Evolutionary conservation across 92 coral and sea anemone species (phyloP).

Genomic region (Zoanthus sociatus): DNA sequence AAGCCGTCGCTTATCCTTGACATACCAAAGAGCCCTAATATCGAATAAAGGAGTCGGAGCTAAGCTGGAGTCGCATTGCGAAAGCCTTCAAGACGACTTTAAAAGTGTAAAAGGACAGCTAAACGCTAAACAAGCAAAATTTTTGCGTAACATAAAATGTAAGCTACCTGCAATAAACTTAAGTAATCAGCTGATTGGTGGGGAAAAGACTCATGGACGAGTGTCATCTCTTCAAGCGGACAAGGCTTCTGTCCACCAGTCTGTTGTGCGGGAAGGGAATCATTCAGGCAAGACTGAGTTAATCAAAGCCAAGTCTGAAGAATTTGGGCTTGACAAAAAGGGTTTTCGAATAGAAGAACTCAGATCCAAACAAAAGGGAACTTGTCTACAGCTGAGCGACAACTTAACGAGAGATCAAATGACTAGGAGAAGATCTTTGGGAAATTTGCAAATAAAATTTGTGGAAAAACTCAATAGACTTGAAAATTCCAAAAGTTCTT

Average conservation of each 20-base stretch:
- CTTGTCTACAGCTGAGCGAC: not conserved
- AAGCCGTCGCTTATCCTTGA: constrained; percentile 36
- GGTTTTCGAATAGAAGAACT: not conserved
- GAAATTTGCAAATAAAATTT: not conserved
- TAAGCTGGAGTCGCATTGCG: constrained; percentile 58
- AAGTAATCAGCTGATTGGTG: not conserved
- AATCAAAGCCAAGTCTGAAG: constrained; percentile 7
- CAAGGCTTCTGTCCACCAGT: not conserved
- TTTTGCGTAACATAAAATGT: constrained; percentile 53
- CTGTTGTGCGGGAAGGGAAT: not conserved
- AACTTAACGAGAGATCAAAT: not conserved
- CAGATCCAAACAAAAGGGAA: not conserved
- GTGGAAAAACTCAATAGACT: not conserved
- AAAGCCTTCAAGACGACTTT: constrained; percentile 47
- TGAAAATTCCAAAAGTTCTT: not conserved
- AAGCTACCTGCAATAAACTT: constrained; percentile 68
- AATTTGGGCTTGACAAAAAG: not conserved
- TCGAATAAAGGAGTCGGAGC: constrained; percentile 58
- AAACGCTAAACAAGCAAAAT: constrained; percentile 61
- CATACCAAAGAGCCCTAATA: constrained; percentile 52
- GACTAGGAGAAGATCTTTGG: constrained; percentile 14
- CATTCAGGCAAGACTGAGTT: not conserved
- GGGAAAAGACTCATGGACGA: not conserved
- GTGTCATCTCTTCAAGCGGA: not conserved
- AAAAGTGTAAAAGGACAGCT: constrained; percentile 42